phyloP scores from a whole-genome alignment of 2,113 vertebrate genomes.

The Tylochromis polylepis region DNA sequence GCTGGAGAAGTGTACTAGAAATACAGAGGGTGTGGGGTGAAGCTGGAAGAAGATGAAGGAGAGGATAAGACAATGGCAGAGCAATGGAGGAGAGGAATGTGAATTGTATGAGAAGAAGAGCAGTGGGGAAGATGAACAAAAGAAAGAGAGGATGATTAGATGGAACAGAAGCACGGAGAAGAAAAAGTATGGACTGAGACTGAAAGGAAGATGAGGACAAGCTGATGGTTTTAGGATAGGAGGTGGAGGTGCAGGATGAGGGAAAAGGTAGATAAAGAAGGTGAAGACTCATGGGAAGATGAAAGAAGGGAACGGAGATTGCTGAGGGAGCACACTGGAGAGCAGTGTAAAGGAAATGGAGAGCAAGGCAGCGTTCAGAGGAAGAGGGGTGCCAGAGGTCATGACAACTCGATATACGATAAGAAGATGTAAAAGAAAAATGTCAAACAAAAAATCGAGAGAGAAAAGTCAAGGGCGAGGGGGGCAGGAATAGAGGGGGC shows the following conservation, averaged over 20 bases:
- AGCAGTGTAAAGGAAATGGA: not conserved
- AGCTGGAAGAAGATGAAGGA: not conserved
- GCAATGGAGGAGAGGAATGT: not conserved
- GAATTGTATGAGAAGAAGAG: not conserved
- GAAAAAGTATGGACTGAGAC: not conserved
- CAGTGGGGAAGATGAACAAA: not conserved
- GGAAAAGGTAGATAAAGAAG: not conserved
- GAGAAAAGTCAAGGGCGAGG: not conserved
- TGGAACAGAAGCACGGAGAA: not conserved
- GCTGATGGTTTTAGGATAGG: not conserved
- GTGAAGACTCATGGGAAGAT: not conserved
- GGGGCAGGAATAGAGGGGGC: not conserved
- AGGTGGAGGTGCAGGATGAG: not conserved
- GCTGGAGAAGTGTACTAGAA: not conserved
- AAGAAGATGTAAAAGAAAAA: not conserved
- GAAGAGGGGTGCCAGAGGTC: not conserved
- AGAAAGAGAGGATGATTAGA: not conserved
- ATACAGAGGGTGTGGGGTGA: not conserved
- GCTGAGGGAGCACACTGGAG: not conserved
- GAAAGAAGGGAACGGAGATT: not conserved
- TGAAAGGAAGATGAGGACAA: not conserved
- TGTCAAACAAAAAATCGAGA: not conserved
- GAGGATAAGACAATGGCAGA: not conserved
- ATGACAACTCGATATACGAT: not conserved
- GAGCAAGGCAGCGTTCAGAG: not conserved